Evolutionary conservation across 1,140 invertebrate genomes (phyloP).

Genomic region (Fopius arisanus): DNA sequence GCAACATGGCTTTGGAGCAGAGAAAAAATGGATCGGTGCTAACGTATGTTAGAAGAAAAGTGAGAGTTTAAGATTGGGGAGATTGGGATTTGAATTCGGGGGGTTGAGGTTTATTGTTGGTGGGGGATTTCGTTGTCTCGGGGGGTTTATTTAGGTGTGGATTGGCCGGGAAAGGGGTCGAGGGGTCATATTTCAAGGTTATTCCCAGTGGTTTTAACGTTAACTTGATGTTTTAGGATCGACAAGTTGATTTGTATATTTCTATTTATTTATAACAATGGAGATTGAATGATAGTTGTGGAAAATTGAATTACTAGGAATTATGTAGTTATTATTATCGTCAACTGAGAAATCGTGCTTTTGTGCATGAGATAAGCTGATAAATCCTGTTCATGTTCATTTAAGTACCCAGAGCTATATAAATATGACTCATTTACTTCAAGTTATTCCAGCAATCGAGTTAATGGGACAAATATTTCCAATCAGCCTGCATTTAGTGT

Average conservation of each 20-base stretch:
- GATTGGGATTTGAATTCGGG: neutral
- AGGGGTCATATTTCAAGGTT: constrained; percentile 7
- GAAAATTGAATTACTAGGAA: neutral
- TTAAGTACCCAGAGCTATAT: neutral
- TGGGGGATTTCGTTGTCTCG: neutral
- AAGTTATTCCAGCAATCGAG: neutral
- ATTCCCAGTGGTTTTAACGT: neutral
- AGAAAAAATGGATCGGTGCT: neutral
- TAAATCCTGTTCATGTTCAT: neutral
- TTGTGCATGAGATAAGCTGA: constrained; percentile 15
- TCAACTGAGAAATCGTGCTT: neutral
- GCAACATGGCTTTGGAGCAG: constrained; percentile 10
- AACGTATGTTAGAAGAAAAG: constrained; percentile 6
- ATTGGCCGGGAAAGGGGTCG: neutral
- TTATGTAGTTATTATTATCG: neutral
- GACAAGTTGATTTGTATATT: neutral
- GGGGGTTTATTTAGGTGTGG: neutral
- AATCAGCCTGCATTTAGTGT: too few species aligned
- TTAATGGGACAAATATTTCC: neutral
- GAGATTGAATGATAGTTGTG: neutral
- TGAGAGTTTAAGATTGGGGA: neutral
- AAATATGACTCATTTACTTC: neutral
- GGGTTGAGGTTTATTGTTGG: neutral
- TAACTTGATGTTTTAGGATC: neutral
- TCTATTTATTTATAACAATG: neutral